A percentile compares a stretch with the other conserved stretches of the same genome.
Evolutionary conservation across 2,888 invertebrate genomes (phyloP).

Genomic region (Chaetogeoica ovagalla): DNA sequence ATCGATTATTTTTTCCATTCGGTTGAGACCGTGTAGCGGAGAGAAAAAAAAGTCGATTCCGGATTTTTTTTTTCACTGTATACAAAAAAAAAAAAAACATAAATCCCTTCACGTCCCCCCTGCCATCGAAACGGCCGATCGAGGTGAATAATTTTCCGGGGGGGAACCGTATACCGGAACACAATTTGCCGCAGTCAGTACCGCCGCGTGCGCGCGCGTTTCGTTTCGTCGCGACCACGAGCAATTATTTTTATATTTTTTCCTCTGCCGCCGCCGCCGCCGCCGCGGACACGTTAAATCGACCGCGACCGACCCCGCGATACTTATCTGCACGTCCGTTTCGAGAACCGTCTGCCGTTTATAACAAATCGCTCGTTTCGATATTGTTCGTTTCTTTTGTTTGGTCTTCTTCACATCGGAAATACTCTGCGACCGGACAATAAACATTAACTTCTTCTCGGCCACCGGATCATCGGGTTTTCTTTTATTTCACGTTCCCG

Average conservation of each 20-base stretch:
- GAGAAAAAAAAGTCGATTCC: too few relatives aligned
- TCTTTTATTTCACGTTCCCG: background rate
- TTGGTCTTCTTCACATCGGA: background rate
- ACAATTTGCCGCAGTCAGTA: too few relatives aligned
- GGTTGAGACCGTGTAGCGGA: too few relatives aligned
- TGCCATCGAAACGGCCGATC: too few relatives aligned
- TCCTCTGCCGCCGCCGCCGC: background rate
- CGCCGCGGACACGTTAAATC: too few relatives aligned
- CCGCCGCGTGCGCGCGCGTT: background rate
- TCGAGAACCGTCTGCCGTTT: conserved; percentile 4
- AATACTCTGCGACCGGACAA: background rate
- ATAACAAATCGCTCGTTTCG: background rate
- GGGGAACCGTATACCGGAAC: too few relatives aligned
- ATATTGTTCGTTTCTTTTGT: conserved; percentile 2
- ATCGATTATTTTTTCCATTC: too few relatives aligned
- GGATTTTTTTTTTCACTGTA: too few relatives aligned
- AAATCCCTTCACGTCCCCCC: too few relatives aligned
- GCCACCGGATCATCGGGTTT: background rate
- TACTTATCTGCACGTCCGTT: background rate
- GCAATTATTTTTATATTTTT: conserved; percentile 1
- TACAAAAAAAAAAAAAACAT: too few relatives aligned
- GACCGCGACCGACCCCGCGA: too few relatives aligned
- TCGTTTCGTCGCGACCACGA: background rate
- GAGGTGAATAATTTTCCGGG: too few relatives aligned
- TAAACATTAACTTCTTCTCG: conserved; percentile 12